A percentile compares a stretch with the other conserved stretches of the same genome.
Conservation (phyloP, 2,888 invertebrate genomes). For the Dasypolia templi region DNA sequence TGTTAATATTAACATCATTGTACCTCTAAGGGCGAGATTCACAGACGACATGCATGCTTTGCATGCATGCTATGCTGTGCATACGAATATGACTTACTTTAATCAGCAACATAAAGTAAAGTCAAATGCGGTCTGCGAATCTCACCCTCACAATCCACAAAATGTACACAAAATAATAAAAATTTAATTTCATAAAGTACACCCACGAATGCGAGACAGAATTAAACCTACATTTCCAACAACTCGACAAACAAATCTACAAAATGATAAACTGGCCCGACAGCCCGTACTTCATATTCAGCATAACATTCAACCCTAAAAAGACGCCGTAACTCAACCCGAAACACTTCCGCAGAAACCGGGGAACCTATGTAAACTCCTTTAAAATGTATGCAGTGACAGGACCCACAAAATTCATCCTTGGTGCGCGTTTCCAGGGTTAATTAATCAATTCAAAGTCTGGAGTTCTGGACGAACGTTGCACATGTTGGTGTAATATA, state of each 20-base stretch:
- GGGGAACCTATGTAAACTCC: conserved; percentile 58
- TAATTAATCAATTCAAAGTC: conserved; percentile 69
- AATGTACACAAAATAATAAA: conserved; percentile 8
- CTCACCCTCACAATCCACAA: neutral
- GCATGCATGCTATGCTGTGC: neutral
- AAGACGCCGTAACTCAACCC: conserved; percentile 50
- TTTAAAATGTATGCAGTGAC: conserved; percentile 68
- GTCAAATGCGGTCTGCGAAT: neutral
- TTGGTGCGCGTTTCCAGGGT: conserved; percentile 57
- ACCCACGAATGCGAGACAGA: conserved; percentile 2
- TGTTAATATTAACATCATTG: neutral
- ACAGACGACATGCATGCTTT: neutral
- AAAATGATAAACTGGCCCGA: conserved; percentile 32
- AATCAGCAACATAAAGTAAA: neutral
- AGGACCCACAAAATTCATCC: conserved; percentile 65
- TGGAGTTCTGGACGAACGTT: conserved; percentile 53
- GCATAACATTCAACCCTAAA: conserved; percentile 58
- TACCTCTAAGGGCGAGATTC: neutral
- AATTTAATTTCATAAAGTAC: conserved; percentile 2
- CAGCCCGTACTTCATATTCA: conserved; percentile 42
- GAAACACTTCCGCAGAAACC: conserved; percentile 52
- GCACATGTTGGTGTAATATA: conserved; percentile 54
- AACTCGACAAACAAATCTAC: conserved; percentile 8
- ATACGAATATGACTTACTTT: neutral
- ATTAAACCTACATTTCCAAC: conserved; percentile 34